Conservation (phyloP, 2,113 vertebrate genomes). For the Heteronetta atricapilla region DNA sequence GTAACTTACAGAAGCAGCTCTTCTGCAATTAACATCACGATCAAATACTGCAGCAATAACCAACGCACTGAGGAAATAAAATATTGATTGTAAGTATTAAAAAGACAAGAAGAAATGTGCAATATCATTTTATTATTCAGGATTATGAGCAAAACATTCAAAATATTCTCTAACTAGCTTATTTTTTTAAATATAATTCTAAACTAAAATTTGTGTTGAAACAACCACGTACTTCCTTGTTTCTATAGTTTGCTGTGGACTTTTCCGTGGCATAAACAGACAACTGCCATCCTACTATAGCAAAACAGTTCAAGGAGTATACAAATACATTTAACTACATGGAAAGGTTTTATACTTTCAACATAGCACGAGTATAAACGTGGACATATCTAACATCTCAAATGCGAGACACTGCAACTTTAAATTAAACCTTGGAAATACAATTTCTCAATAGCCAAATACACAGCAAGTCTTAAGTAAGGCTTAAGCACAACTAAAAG, state of each 20-base stretch:
- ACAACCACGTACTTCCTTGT: not conserved
- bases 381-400: not conserved
- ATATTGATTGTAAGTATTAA: not conserved
- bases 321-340: not conserved
- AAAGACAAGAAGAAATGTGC: not conserved
- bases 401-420: not conserved
- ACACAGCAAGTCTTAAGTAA: not conserved
- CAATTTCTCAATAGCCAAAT: slow-evolving; percentile 11
- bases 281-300: not conserved
- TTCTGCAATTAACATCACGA: slow-evolving; percentile 87
- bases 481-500: not conserved
- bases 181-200: not conserved
- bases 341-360: not conserved
- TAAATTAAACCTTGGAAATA: not conserved
- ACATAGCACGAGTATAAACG: not conserved
- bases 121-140: not conserved
- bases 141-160: not conserved
- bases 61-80: slow-evolving; percentile 78
- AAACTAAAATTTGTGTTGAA: not conserved
- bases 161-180: not conserved
- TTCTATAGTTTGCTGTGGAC: not conserved
- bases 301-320: not conserved
- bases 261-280: not conserved
- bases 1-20: slow-evolving; percentile 89
- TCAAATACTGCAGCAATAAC: slow-evolving; percentile 89